phyloP scores from a whole-genome alignment of 2,888 invertebrate species.

The Salpingus planirostris region DNA sequence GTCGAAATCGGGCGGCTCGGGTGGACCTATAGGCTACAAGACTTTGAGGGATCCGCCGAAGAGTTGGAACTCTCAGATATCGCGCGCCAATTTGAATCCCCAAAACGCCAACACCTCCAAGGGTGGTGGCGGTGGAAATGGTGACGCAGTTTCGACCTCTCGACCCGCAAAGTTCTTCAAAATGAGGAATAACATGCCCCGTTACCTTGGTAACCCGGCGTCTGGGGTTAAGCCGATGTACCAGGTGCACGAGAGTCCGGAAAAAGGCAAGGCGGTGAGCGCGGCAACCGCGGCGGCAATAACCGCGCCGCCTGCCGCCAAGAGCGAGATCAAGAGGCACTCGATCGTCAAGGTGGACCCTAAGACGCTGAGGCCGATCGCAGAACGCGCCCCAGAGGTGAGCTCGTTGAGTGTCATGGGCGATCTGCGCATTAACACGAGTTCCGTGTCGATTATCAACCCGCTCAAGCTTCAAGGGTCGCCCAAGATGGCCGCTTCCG shows the following conservation, averaged over 20 bases:
- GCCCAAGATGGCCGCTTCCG: slow-evolving; percentile 21
- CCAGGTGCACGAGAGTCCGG: slow-evolving; percentile 29
- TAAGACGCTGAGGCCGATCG: slow-evolving; percentile 49
- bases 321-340: slow-evolving; percentile 38
- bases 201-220: slow-evolving; percentile 49
- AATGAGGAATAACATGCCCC: slow-evolving; percentile 46
- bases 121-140: slow-evolving; percentile 13
- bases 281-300: slow-evolving; percentile 16
- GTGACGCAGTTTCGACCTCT: slow-evolving; percentile 30
- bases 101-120: slow-evolving; percentile 12
- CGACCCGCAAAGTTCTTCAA: slow-evolving; percentile 51
- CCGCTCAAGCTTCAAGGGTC: slow-evolving; percentile 38
- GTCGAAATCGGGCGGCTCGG: slow-evolving; percentile 18
- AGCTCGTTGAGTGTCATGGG: slow-evolving; percentile 25
- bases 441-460: slow-evolving; percentile 41
- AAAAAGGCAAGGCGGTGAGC: slow-evolving; percentile 29
- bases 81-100: slow-evolving; percentile 41
- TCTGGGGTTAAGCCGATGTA: slow-evolving; percentile 55
- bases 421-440: slow-evolving; percentile 40
- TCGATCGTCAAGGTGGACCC: slow-evolving; percentile 49
- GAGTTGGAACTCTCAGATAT: slow-evolving; percentile 52
- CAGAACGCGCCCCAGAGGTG: slow-evolving; percentile 36
- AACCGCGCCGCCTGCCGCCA: slow-evolving; percentile 7
- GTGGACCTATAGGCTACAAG: slow-evolving; percentile 49
- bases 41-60: slow-evolving; percentile 51